Percentiles rank a stretch among this genome's conserved stretches.
phyloP scores from a whole-genome alignment of 2,888 invertebrate genomes.

The Tryphoninae sp. region DNA sequence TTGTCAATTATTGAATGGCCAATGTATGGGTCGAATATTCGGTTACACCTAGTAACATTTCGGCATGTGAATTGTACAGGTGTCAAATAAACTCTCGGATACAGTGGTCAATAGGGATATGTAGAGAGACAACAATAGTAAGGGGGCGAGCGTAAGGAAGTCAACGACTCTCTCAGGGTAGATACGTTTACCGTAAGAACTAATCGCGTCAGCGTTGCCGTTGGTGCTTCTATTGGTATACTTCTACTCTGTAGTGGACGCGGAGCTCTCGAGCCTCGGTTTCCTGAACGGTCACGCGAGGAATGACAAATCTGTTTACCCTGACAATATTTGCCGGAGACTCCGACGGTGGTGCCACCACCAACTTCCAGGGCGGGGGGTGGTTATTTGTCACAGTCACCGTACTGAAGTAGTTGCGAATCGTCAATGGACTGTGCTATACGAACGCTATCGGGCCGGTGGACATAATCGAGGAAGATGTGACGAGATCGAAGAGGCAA shows the following conservation, averaged over 20 bases:
- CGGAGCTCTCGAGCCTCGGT: conserved; percentile 34
- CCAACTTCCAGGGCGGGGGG: conserved; percentile 31
- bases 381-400: conserved; percentile 67
- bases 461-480: not conserved
- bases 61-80: not conserved
- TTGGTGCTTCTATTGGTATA: conserved; percentile 7
- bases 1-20: too few relatives aligned
- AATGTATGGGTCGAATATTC: not conserved
- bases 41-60: not conserved
- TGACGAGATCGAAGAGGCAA: not conserved
- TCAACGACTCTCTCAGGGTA: conserved; percentile 37
- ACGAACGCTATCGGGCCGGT: not conserved
- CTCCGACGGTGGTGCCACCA: conserved; percentile 32
- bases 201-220: conserved; percentile 59
- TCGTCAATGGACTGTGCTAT: not conserved
- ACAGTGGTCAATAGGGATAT: not conserved
- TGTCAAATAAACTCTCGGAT: conserved; percentile 18
- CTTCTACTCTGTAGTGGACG: not conserved
- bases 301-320: conserved; percentile 73
- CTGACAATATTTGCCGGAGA: conserved; percentile 68
- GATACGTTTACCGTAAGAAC: conserved; percentile 63
- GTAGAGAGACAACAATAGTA: conserved; percentile 14
- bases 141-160: conserved; percentile 7
- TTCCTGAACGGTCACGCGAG: conserved; percentile 60
- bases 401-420: conserved; percentile 12